These are phyloP conservation scores for Otocyon megalotis DNA, from an alignment of 2,113 vertebrate species.

Conservation along the genomic window DNA sequence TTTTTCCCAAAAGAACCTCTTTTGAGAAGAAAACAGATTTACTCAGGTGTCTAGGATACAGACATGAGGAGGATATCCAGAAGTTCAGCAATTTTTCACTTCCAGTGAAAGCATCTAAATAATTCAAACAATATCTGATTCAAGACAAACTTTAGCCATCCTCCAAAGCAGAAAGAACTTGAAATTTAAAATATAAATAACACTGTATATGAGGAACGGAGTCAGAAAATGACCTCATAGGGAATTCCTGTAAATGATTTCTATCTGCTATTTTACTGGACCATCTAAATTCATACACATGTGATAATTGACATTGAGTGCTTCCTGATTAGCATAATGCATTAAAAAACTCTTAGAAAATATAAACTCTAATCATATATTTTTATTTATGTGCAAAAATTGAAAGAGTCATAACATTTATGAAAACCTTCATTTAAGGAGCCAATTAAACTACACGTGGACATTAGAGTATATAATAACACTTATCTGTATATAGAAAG, in stretches of 20 bases:
- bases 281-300: not conserved
- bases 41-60: not conserved
- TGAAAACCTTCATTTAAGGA: constrained; percentile 37
- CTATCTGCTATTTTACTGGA: not conserved
- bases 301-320: not conserved
- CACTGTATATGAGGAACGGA: not conserved
- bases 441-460: not conserved
- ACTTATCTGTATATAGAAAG: constrained; percentile 4
- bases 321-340: not conserved
- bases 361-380: not conserved
- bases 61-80: not conserved
- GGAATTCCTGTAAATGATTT: not conserved
- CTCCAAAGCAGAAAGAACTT: not conserved
- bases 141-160: not conserved
- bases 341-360: not conserved
- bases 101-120: not conserved
- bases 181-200: constrained; percentile 25
- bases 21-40: not conserved
- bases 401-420: not conserved
- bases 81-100: not conserved
- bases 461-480: not conserved
- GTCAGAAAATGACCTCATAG: not conserved
- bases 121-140: not conserved
- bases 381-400: constrained; percentile 38
- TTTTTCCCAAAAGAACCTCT: not conserved